Percentiles rank a stretch among this genome's conserved stretches.
These are phyloP conservation scores for Pantherophis alleghaniensis DNA, from an alignment of 2,797 vertebrate genomes.

Conservation along the genomic window DNA sequence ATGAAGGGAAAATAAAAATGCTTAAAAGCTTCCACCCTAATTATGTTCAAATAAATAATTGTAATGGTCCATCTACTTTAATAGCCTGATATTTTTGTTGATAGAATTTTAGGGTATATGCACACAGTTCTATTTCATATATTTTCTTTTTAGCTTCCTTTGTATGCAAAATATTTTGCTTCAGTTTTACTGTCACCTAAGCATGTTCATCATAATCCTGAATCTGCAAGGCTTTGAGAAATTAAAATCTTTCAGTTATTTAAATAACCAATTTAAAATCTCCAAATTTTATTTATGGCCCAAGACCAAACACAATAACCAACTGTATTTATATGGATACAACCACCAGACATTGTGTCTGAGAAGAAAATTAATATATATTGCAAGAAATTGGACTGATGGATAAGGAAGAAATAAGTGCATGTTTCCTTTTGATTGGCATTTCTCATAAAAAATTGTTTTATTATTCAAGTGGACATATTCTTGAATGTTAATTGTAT, in stretches of 20 bases:
- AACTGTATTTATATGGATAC: background rate
- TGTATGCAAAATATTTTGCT: background rate
- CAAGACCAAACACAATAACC: background rate
- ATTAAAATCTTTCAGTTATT: background rate
- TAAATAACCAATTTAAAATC: background rate
- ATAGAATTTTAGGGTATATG: background rate
- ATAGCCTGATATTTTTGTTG: background rate
- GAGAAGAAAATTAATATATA: background rate
- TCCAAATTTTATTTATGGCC: background rate
- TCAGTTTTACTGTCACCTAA: background rate
- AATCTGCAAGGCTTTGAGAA: background rate
- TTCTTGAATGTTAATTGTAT: background rate
- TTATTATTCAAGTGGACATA: background rate
- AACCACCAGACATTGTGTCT: background rate
- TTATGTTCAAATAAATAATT: background rate
- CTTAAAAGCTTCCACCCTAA: background rate
- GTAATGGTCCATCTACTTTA: background rate
- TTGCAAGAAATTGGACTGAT: background rate
- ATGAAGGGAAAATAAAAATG: background rate
- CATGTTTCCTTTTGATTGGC: background rate
- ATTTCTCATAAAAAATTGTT: background rate
- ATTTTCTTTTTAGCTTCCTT: background rate
- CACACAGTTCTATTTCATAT: background rate
- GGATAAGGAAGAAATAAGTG: background rate
- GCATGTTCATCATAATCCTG: background rate